phyloP scores from a whole-genome alignment of 2,113 vertebrate species.

The Sarotherodon lohbergeri region DNA sequence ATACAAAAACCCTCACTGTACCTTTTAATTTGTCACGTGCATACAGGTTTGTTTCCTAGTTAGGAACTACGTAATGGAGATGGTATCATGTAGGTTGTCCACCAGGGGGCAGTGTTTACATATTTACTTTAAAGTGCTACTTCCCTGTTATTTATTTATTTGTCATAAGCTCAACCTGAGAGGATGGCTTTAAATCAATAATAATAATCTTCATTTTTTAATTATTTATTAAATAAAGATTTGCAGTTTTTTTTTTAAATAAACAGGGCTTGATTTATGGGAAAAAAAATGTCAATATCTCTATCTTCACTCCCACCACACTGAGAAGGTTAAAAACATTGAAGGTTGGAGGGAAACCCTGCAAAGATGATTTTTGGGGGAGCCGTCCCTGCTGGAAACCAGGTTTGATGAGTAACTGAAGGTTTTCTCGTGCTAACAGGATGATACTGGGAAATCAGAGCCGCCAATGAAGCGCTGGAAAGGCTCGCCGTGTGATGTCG shows the following conservation, averaged over 20 bases:
- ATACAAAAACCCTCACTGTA: not conserved
- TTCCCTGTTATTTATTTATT: not conserved
- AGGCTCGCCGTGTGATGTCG: not conserved
- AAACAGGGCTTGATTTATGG: not conserved
- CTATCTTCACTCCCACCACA: not conserved
- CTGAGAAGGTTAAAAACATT: not conserved
- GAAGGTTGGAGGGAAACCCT: not conserved
- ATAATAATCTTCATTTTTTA: not conserved
- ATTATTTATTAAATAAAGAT: not conserved
- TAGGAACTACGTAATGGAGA: not conserved
- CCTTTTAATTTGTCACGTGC: not conserved
- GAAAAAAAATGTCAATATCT: not conserved
- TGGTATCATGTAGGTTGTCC: not conserved
- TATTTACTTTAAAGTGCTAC: not conserved
- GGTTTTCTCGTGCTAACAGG: conserved; percentile 22
- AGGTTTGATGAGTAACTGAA: not conserved
- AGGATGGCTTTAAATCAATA: not conserved
- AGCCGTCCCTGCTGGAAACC: not conserved
- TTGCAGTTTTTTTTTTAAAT: not conserved
- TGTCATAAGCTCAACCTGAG: not conserved
- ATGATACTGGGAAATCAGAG: conserved; percentile 56
- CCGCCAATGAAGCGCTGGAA: conserved; percentile 68
- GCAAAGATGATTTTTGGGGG: not conserved
- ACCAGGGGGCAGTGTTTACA: not conserved
- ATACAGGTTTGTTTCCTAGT: not conserved